A percentile compares a stretch with the other conserved stretches of the same genome.
These are phyloP conservation scores for Heliangelus exortis DNA, from an alignment of 2,797 vertebrate species.

Conservation along the genomic window DNA sequence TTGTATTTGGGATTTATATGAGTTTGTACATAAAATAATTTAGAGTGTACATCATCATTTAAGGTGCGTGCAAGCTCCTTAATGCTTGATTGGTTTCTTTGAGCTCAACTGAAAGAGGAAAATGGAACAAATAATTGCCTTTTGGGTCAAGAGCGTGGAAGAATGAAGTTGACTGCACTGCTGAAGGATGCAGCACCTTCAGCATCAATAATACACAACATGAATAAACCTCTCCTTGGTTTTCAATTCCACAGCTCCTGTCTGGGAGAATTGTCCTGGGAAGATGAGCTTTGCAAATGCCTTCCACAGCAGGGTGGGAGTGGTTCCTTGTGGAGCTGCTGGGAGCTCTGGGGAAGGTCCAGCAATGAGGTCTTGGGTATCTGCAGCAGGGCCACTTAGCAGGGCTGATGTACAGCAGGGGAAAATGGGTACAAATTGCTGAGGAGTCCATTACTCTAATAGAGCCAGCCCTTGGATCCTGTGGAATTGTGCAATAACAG, in stretches of 20 bases:
- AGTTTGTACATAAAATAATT: not conserved
- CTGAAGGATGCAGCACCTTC: not conserved
- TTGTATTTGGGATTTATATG: not conserved
- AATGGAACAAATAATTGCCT: not conserved
- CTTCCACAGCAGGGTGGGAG: constrained; percentile 41
- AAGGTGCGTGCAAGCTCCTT: not conserved
- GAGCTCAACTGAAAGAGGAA: not conserved
- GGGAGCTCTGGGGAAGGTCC: not conserved
- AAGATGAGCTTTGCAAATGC: constrained; percentile 37
- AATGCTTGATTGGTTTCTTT: not conserved
- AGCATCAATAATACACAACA: not conserved
- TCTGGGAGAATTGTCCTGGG: too few species aligned
- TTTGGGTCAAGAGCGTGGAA: not conserved
- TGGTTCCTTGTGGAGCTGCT: constrained; percentile 1
- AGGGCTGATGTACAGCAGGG: not conserved
- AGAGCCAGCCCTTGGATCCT: not conserved
- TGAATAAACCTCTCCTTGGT: constrained; percentile 25
- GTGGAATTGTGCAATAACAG: not conserved
- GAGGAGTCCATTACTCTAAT: not conserved
- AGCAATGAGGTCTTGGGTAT: not conserved
- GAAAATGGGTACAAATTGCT: not conserved
- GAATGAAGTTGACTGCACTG: not conserved
- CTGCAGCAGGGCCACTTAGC: not conserved
- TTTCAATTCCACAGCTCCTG: constrained; percentile 10
- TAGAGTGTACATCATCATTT: not conserved